A percentile compares a stretch with the other conserved stretches of the same genome.
phyloP scores from a whole-genome alignment of 1,140 invertebrate genomes.

The Pantala flavescens region DNA sequence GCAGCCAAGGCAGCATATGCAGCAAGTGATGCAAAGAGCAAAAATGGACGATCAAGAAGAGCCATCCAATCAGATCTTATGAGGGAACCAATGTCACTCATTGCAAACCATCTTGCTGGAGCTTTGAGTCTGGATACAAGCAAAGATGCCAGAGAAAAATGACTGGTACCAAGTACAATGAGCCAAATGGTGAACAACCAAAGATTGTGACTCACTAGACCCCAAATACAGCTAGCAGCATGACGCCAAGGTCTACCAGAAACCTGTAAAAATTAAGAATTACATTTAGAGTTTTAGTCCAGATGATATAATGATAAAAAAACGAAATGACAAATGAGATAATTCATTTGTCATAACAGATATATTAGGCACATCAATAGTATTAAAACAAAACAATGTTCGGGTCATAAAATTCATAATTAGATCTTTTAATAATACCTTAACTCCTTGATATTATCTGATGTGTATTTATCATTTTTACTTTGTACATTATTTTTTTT shows the following conservation, averaged over 20 bases:
- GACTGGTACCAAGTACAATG: conserved; percentile 32
- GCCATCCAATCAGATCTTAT: conserved; percentile 21
- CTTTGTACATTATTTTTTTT: no score
- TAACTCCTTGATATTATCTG: no score
- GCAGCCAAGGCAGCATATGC: conserved; percentile 7
- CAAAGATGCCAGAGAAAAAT: conserved; percentile 25
- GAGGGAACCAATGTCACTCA: conserved; percentile 21
- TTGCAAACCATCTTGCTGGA: conserved; percentile 18
- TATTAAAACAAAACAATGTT: no score
- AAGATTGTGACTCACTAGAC: conserved; percentile 37
- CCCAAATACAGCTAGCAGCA: conserved; percentile 31
- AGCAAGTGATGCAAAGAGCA: conserved; percentile 19
- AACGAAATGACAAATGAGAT: no score
- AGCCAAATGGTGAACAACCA: conserved; percentile 37
- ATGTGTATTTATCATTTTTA: no score
- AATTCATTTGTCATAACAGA: no score
- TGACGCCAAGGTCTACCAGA: conserved; percentile 27
- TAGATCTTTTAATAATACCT: no score
- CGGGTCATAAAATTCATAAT: no score
- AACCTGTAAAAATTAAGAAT: conserved; percentile 21
- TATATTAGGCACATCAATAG: no score
- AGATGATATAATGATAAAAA: no score
- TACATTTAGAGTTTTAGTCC: neutral
- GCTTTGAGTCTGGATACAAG: conserved; percentile 2
- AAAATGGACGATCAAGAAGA: conserved; percentile 18